These are phyloP conservation scores for Acronicta aceris DNA, from an alignment of 2,888 invertebrate genomes.

Conservation along the genomic window DNA sequence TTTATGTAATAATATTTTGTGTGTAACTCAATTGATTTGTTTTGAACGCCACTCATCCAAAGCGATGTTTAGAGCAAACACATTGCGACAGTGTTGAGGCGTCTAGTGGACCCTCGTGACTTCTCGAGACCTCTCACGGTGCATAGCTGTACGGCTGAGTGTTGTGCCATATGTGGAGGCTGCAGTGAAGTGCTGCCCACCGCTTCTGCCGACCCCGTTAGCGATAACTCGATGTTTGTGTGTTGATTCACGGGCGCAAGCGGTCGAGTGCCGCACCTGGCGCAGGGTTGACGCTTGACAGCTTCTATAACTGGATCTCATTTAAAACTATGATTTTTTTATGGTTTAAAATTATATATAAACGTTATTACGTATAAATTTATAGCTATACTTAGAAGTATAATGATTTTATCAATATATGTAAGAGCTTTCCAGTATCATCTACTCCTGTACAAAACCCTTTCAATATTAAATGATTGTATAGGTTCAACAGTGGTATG, in stretches of 20 bases:
- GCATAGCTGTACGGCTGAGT: constrained; percentile 32
- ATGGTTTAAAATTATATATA: too few species aligned
- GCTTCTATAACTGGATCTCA: neutral
- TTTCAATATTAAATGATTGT: neutral
- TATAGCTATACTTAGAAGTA: too few species aligned
- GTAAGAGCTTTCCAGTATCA: too few species aligned
- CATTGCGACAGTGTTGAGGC: constrained; percentile 30
- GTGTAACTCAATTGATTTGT: constrained; percentile 35
- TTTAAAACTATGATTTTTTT: too few species aligned
- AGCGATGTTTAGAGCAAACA: constrained; percentile 52
- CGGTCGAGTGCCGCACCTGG: constrained; percentile 38
- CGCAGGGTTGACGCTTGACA: constrained; percentile 20
- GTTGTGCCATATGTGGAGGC: constrained; percentile 38
- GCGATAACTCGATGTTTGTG: constrained; percentile 24
- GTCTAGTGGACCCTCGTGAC: constrained; percentile 11
- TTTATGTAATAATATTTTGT: constrained; percentile 36
- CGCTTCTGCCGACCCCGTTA: constrained; percentile 39
- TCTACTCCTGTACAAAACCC: too few species aligned
- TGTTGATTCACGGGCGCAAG: constrained; percentile 32
- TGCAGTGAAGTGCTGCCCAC: constrained; percentile 51
- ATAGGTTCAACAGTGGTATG: constrained; percentile 1
- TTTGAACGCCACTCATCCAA: constrained; percentile 38
- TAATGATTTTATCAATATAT: too few species aligned
- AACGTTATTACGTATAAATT: too few species aligned
- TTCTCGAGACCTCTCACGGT: constrained; percentile 7